Evolutionary conservation across 2,113 vertebrate genomes (phyloP), one percentile per base, ranked within the genome.

Genomic region (Solea solea): DNA sequence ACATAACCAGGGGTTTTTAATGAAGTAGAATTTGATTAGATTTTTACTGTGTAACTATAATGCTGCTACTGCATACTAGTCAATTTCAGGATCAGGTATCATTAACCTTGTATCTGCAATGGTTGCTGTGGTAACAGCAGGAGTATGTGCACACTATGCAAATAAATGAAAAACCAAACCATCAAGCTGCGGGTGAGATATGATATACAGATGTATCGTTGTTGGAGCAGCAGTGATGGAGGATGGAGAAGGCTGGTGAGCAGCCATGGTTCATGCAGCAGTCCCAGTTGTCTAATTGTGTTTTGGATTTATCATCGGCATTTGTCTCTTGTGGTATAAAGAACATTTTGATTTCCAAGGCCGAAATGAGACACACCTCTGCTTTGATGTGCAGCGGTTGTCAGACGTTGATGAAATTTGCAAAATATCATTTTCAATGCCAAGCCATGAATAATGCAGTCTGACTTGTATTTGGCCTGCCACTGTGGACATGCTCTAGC

Each of bases 91-190:
- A 63, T 55, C 46, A 55, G 61, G 25, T 41, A 11, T 48, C 57
- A 60, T 69, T 72, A 72, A 28, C 42, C 52, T 51, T 41, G 59
- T 6, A 16, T 59, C 69, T 72, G 64, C 54, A 34, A 0, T 14
- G 41, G 66, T 55, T 65, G 70, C 67, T 58, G 55, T 62, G 50
- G 58, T 45, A 76, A 80, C 67, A 50, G 42, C 14, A 49, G 7
- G 48, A 34, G 25, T 52, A 21, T 21, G 52, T 39, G 45, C 65
- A 52, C 25, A 28, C 45, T 45, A 25, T 28, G 48, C 13, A 64
- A 9, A 60, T 59, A 44, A 56, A 60, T 42, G 21, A 27, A 54
- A 49, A 34, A 74, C 6, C 40, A 3, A 41, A 40, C 46, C n/a
- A 51, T 21, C 25, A 25, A 48, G 69, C 67, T 52, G 46, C 53